phyloP scores from a whole-genome alignment of 2,888 invertebrate species.

The Meghimatium bilineatum region DNA sequence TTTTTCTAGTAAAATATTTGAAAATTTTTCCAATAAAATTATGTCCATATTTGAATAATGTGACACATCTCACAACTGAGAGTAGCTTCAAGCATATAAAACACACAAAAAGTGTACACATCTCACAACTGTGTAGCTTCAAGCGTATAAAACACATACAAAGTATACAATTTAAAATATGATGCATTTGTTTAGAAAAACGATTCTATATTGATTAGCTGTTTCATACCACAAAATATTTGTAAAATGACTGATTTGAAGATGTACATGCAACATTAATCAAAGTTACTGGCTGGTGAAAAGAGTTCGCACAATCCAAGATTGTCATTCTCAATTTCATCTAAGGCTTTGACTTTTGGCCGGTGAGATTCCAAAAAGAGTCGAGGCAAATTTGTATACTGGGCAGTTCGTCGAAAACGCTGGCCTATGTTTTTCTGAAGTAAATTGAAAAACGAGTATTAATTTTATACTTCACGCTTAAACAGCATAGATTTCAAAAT shows the following conservation, averaged over 20 bases:
- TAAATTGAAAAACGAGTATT: not conserved
- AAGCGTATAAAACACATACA: not conserved
- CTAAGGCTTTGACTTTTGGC: conserved; percentile 50
- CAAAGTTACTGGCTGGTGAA: conserved; percentile 43
- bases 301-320: conserved; percentile 72
- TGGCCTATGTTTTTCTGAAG: conserved; percentile 89
- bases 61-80: no score
- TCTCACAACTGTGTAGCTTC: no score
- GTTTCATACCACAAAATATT: not conserved
- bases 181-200: not conserved
- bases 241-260: not conserved
- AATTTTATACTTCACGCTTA: not conserved
- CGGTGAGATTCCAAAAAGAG: conserved; percentile 60
- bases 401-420: conserved; percentile 90
- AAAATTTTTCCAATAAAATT: no score
- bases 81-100: no score
- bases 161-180: not conserved
- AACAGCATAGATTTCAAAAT: not conserved
- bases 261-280: not conserved
- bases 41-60: no score
- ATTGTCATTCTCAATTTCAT: conserved; percentile 58
- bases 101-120: no score
- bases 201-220: not conserved
- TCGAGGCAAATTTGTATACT: conserved; percentile 88
- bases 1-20: no score